Base-by-base conservation (phyloP, 2,888 invertebrate genomes). In the Xestoiulus laeticollis region DNA sequence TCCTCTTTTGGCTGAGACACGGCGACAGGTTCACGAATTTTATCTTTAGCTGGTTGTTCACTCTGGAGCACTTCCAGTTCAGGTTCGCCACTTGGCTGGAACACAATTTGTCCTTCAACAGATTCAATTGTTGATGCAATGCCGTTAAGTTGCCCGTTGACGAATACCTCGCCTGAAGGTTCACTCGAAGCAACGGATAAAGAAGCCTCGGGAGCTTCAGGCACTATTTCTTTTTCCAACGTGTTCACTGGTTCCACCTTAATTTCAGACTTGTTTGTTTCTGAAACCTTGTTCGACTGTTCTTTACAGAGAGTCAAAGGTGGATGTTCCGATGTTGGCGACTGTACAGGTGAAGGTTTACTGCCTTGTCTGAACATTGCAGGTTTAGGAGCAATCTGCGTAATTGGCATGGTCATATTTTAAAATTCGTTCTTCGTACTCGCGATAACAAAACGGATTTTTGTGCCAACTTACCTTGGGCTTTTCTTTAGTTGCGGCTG, bases 271-370 rank as follows among this genome's bases (percentile, higher is more conserved):
- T 59, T 59, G 59, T 19, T 59, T n/a, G 59, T 5, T 19, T n/a
- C n/a, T 2, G n/a, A 59, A 19, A 59, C n/a, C 6, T 59, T n/a
- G 22, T 59, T n/a, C n/a, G 4, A n/a, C n/a, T 19, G 19, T 59
- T 59, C 59, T 19, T 59, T n/a, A n/a, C 19, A n/a, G 59, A 59
- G 19, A 59, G n/a, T n/a, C 19, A 19, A 19, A 59, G 14, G 19
- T 30, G 91, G 91, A 43, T 91, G 90, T 89, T 93, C 93, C 30
- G 91, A 91, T 10, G 92, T 92, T 1, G 94, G 94, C 89, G 94
- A 93, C 89, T 94, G 94, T 88, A 94, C 92, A 68, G 94, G 93
- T 89, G 94, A 93, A 91, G 91, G 94, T 92, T 90, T 92, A 12
- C 93, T 93, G 19, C 30, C 22, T 22, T 59, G 85, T 84, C 38